A percentile compares a stretch with the other conserved stretches of the same genome.
phyloP scores from a whole-genome alignment of 2,797 vertebrate genomes.

The Epinephelus malabaricus region DNA sequence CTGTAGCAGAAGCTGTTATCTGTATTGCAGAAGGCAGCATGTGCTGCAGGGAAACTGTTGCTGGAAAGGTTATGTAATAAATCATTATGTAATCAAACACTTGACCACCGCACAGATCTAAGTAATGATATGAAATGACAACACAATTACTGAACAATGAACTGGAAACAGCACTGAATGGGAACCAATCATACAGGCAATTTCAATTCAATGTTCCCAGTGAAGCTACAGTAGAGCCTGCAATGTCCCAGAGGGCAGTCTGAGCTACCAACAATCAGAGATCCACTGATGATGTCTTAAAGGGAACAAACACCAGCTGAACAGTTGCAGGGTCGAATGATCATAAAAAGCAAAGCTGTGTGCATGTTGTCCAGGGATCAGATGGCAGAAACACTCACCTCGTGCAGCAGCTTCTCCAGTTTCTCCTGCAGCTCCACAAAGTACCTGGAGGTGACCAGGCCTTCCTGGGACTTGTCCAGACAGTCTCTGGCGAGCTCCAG shows the following conservation, averaged over 20 bases:
- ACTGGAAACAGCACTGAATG: slow-evolving; percentile 29
- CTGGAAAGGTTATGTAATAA: slow-evolving; percentile 57
- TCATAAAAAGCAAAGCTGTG: not conserved
- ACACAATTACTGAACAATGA: slow-evolving; percentile 30
- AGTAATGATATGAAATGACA: slow-evolving; percentile 50
- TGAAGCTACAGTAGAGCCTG: slow-evolving; percentile 4
- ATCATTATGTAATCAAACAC: slow-evolving; percentile 57
- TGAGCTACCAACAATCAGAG: slow-evolving; percentile 24
- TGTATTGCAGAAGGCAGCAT: slow-evolving; percentile 30
- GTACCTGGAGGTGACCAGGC: slow-evolving; percentile 93
- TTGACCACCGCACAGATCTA: slow-evolving; percentile 42
- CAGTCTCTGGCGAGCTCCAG: slow-evolving; percentile 94
- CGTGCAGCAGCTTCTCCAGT: slow-evolving; percentile 93
- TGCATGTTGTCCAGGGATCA: not conserved
- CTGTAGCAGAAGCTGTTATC: slow-evolving; percentile 28
- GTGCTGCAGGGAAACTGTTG: slow-evolving; percentile 31
- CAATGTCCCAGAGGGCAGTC: slow-evolving; percentile 43
- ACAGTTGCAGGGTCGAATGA: not conserved
- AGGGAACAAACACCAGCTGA: slow-evolving; percentile 11
- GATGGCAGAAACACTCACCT: slow-evolving; percentile 69
- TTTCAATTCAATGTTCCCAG: slow-evolving; percentile 52
- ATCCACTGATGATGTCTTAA: slow-evolving; percentile 11
- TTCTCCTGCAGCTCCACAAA: slow-evolving; percentile 97
- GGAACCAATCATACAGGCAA: slow-evolving; percentile 35
- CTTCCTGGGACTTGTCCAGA: slow-evolving; percentile 92